Conservation (phyloP, 1,140 invertebrate genomes). For the Nasonia longicornis region DNA sequence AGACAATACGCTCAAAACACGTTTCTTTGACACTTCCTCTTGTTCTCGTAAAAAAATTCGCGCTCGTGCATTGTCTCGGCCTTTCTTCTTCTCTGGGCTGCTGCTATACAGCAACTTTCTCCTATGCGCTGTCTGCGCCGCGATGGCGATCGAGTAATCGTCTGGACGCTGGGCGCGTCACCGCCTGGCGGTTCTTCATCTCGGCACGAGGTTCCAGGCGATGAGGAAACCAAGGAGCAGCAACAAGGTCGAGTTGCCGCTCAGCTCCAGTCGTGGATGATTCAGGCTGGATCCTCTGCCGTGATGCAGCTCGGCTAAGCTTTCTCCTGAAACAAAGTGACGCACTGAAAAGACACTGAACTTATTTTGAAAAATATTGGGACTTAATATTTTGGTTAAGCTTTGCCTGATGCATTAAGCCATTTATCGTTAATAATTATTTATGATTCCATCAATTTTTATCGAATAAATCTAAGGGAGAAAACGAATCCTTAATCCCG, state of each 20-base stretch:
- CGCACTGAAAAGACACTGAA: constrained; percentile 54
- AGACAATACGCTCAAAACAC: background rate
- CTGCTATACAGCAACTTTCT: background rate
- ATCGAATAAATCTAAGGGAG: too few species aligned
- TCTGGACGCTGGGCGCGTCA: constrained; percentile 6
- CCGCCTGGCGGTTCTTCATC: constrained; percentile 51
- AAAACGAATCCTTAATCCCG: background rate
- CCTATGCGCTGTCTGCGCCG: too few species aligned
- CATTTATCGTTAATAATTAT: too few species aligned
- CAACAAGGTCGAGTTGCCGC: constrained; percentile 31
- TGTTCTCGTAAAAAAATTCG: background rate
- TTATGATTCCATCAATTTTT: too few species aligned
- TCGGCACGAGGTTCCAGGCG: constrained; percentile 50
- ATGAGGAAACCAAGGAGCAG: constrained; percentile 46
- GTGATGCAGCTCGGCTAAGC: constrained; percentile 74
- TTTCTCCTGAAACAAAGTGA: constrained; percentile 71
- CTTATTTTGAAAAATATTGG: background rate
- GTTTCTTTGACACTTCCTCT: background rate
- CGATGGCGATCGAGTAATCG: background rate
- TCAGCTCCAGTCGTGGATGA: constrained; percentile 13
- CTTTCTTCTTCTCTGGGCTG: background rate
- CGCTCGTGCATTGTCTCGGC: too few species aligned
- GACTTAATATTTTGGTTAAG: too few species aligned
- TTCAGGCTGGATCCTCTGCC: constrained; percentile 56
- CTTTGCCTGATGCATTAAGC: too few species aligned